These are phyloP conservation scores for Agrilus planipennis DNA, from an alignment of 1,140 invertebrate species.

Conservation along the genomic window DNA sequence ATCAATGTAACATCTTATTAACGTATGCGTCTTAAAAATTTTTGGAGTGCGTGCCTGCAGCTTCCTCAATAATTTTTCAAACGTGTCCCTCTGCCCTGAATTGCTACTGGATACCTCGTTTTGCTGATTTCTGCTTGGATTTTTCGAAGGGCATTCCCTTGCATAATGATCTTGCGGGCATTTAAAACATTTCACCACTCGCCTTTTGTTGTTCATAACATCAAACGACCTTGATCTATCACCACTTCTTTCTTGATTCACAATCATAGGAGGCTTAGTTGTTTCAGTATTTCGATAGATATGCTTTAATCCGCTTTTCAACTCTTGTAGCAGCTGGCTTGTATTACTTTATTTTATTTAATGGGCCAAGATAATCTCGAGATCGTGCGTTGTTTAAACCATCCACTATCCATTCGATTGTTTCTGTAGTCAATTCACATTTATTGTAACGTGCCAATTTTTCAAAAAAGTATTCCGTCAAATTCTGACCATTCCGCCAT, in stretches of 20 bases:
- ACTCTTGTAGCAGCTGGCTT: neutral
- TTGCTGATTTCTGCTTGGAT: too few relatives aligned
- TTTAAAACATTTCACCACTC: neutral
- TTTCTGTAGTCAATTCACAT: neutral
- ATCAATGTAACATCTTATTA: slow-evolving; percentile 3
- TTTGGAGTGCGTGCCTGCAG: neutral
- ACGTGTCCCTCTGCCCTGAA: neutral
- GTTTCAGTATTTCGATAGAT: too few relatives aligned
- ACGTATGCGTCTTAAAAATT: neutral
- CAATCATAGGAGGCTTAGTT: too few relatives aligned
- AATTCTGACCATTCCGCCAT: neutral
- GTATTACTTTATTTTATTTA: neutral
- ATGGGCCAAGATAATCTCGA: neutral
- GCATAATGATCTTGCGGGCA: neutral
- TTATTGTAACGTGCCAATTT: slow-evolving; percentile 1
- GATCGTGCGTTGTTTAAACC: neutral
- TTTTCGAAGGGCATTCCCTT: neutral
- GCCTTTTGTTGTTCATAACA: neutral
- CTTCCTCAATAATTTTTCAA: neutral
- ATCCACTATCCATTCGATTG: neutral
- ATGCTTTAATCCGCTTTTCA: neutral
- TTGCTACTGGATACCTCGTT: neutral
- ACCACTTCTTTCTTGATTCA: too few relatives aligned
- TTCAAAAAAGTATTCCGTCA: slow-evolving; percentile 4
- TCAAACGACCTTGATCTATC: neutral